Conservation (phyloP, 2,113 vertebrate genomes). For the Motacilla alba region DNA sequence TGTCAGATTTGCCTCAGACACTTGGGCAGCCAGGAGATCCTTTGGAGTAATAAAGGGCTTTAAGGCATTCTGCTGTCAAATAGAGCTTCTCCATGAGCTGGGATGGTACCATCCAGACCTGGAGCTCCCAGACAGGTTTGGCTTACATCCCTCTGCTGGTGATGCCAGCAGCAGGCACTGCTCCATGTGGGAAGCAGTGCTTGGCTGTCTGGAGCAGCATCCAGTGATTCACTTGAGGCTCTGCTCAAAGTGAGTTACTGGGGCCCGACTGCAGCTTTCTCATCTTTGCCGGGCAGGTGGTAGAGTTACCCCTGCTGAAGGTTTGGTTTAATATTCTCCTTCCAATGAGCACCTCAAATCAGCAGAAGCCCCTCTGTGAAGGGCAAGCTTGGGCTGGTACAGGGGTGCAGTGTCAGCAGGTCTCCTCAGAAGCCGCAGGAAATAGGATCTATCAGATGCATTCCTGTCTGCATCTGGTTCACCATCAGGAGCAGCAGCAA, state of each 20-base stretch:
- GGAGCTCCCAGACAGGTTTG: neutral
- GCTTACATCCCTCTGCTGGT: neutral
- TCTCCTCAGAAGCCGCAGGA: neutral
- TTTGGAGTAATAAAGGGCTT: neutral
- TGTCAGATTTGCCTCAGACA: neutral
- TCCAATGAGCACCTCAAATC: neutral
- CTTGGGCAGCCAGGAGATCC: neutral
- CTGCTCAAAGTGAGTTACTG: neutral
- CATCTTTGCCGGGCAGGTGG: rapidly evolving
- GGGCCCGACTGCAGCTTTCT: neutral
- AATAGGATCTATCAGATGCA: neutral
- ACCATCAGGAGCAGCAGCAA: neutral
- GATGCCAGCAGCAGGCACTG: neutral
- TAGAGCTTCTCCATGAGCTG: neutral
- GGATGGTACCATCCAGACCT: neutral
- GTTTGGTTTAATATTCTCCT: neutral
- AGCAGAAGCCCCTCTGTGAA: neutral
- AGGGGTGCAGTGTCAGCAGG: neutral
- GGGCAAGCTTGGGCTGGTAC: neutral
- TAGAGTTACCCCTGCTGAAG: neutral
- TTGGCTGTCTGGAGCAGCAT: neutral
- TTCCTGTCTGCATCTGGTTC: neutral
- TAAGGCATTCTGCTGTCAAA: neutral
- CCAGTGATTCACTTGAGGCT: neutral
- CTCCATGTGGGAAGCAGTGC: neutral